Percentiles rank a stretch among this genome's conserved stretches.
Evolutionary conservation across 2,113 vertebrate species (phyloP).

Genomic region (Rhadina sibilatrix): DNA sequence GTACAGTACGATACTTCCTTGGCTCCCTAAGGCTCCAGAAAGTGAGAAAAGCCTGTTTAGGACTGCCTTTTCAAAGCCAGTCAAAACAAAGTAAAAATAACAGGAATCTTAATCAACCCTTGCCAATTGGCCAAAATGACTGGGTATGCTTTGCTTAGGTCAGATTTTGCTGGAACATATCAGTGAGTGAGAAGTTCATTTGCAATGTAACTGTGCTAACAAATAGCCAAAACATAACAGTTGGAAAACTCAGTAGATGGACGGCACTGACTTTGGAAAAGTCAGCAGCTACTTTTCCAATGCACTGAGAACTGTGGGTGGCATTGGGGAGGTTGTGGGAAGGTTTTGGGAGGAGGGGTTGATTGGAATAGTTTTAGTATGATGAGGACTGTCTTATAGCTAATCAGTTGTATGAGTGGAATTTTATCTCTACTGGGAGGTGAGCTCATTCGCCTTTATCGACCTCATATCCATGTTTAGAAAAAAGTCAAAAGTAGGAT

Average conservation of each 20-base stretch:
- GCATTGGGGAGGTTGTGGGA: background rate
- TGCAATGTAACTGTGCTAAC: background rate
- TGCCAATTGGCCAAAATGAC: conserved; percentile 26
- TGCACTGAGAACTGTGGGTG: background rate
- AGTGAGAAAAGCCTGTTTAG: conserved; percentile 28
- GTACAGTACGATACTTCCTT: background rate
- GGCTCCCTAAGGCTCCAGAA: background rate
- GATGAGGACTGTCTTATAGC: conserved; percentile 22
- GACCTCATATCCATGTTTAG: conserved; percentile 41
- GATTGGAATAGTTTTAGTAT: conserved; percentile 25
- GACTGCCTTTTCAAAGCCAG: conserved; percentile 33
- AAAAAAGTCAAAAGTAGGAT: conserved; percentile 16
- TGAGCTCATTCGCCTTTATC: conserved; percentile 30
- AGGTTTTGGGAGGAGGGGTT: background rate
- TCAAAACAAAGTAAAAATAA: conserved; percentile 58
- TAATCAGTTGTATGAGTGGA: conserved; percentile 44
- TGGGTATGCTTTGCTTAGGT: background rate
- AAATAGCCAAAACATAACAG: conserved; percentile 30
- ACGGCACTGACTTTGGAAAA: background rate
- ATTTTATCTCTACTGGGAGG: conserved; percentile 66
- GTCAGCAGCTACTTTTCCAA: conserved; percentile 7
- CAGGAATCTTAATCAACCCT: background rate
- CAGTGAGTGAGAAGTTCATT: conserved; percentile 8
- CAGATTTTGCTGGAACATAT: conserved; percentile 22
- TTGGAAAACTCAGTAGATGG: conserved; percentile 12